Evolutionary conservation across 2,797 vertebrate genomes (phyloP).

Genomic region (Percopsis omiscomaycus): DNA sequence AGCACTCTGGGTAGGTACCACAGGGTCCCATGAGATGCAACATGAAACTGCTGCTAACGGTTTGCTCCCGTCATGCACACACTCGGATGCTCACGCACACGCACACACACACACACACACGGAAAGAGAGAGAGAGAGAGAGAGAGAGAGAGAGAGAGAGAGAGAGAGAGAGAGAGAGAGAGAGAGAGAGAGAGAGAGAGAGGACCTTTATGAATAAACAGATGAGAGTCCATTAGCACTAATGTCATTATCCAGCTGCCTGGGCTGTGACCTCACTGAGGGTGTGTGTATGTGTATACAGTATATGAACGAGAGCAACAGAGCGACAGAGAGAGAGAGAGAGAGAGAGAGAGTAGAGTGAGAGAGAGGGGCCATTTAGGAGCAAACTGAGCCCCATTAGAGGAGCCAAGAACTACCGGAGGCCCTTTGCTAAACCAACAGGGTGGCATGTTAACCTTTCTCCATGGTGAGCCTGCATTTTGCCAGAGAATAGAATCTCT

Average conservation of each 20-base stretch:
- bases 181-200: constrained; percentile 16
- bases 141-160: constrained; percentile 25
- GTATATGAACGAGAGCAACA: constrained; percentile 7
- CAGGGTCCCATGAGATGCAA: constrained; percentile 68
- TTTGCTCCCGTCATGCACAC: constrained; percentile 9
- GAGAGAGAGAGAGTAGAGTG: background rate
- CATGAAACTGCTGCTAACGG: constrained; percentile 57
- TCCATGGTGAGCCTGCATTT: background rate
- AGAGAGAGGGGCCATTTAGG: background rate
- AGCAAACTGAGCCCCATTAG: constrained; percentile 28
- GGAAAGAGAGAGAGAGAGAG: constrained; percentile 1
- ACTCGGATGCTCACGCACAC: constrained; percentile 18
- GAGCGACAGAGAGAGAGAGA: constrained; percentile 29
- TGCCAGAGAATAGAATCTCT: constrained; percentile 4
- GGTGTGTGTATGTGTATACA: constrained; percentile 49
- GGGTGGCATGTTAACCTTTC: constrained; percentile 38
- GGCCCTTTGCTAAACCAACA: constrained; percentile 39
- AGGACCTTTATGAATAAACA: constrained; percentile 68
- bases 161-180: constrained; percentile 11
- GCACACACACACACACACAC: constrained; percentile 5
- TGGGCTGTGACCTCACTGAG: constrained; percentile 57
- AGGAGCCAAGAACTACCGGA: constrained; percentile 21
- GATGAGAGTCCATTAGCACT: constrained; percentile 67
- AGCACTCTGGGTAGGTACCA: constrained; percentile 69
- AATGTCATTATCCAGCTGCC: constrained; percentile 64